Evolutionary conservation across 2,797 vertebrate genomes (phyloP), one percentile per base, ranked within the genome.

Genomic region (Remorina albescens): DNA sequence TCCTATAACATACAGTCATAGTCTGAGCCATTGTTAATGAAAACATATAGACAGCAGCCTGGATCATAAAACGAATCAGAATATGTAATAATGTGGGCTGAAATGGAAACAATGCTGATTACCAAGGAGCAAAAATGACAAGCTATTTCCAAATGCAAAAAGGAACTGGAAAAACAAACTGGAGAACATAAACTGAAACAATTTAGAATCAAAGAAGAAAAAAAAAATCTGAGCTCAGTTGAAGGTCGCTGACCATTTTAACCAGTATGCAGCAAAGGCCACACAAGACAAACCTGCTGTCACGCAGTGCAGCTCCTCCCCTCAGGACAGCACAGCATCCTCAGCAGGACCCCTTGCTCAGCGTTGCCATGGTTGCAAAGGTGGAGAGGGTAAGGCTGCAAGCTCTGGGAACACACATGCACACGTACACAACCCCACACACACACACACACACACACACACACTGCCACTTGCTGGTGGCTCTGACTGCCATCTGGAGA

Each of bases 291-390:
- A 64, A 57, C 37, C 16, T 59, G 73, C 61, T 71, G 55, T 77
- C 78, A 64, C 73, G 77, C 67, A 49, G 56, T 4, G 50, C 57
- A 25, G 78, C 82, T 71, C 80, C 89, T 82, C 90, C 86, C 84
- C 65, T 66, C 70, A 81, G 88, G 78, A 87, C 85, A 76, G 67
- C 81, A 72, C 79, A 76, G 78, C 73, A 85, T 86, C 80, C 80
- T 71, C 91, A 55, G 74, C 76, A 92, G 90, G 90, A 90, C 88
- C 91, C 92, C 86, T 64, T 80, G 86, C 88, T 89, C 89, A 8
- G 74, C 36, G 94, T 95, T 95, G 92, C 95, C 90, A 95, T 95
- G 94, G 95, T 92, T 95, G 90, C 95, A 89, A 91, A 93, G 93
- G 92, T 94, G 93, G 86, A 92, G 88, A 86, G 92, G 92, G 91